Conservation (phyloP, 2,888 invertebrate species). For the Tipula confusa region DNA sequence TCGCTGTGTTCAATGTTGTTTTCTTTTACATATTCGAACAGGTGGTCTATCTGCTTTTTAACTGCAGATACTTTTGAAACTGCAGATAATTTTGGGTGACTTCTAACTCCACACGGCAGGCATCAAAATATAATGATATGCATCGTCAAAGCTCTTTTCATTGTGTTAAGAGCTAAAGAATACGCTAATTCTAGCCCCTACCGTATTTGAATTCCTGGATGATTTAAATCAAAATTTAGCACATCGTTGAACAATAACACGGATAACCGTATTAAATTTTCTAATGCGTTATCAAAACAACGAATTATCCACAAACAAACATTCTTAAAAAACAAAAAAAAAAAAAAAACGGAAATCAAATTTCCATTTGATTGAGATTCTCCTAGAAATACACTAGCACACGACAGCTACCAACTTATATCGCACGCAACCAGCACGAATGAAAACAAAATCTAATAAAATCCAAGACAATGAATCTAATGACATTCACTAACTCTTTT, state of each 20-base stretch:
- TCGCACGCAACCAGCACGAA: not conserved
- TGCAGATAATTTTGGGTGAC: too few species aligned
- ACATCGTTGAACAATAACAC: not conserved
- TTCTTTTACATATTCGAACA: too few species aligned
- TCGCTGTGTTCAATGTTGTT: too few species aligned
- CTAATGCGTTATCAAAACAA: not conserved
- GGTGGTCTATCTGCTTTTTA: too few species aligned
- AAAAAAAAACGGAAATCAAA: not conserved
- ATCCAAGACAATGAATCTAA: not conserved
- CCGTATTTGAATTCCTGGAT: not conserved
- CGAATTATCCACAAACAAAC: not conserved
- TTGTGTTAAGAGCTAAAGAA: too few species aligned
- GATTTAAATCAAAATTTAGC: not conserved
- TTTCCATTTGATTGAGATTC: not conserved
- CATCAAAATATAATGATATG: too few species aligned
- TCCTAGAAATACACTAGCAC: not conserved
- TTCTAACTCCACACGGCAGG: too few species aligned
- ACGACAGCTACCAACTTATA: not conserved
- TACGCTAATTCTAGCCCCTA: too few species aligned
- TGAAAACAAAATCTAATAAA: not conserved
- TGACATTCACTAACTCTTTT: not conserved
- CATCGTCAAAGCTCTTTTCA: too few species aligned
- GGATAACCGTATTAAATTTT: not conserved
- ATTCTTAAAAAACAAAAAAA: not conserved
- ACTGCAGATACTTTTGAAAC: too few species aligned